phyloP scores from a whole-genome alignment of 2,797 vertebrate species.

The Pseudochaenichthys georgianus region DNA sequence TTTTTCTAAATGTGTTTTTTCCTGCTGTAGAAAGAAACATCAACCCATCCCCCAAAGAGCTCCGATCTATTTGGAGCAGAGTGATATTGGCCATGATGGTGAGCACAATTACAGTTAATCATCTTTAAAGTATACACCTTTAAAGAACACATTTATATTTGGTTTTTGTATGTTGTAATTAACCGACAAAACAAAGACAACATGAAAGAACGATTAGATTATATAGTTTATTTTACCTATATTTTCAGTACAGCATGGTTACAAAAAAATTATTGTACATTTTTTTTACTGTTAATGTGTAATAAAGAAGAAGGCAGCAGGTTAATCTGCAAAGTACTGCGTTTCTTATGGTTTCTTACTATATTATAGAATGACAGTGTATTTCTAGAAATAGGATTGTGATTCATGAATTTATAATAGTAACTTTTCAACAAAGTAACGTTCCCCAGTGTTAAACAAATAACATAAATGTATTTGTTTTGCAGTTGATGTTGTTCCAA shows the following conservation, averaged over 20 bases:
- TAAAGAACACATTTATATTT: not conserved
- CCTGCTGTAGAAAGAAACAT: conserved; percentile 88
- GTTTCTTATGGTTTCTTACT: too few species aligned
- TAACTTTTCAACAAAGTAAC: too few species aligned
- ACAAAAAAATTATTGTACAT: too few species aligned
- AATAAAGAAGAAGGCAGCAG: too few species aligned
- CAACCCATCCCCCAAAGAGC: conserved; percentile 87
- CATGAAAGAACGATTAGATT: not conserved
- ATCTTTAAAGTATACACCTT: not conserved
- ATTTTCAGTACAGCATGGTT: too few species aligned
- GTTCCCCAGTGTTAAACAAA: not conserved
- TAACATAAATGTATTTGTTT: conserved; percentile 8
- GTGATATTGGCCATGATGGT: conserved; percentile 92
- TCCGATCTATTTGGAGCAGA: conserved; percentile 88
- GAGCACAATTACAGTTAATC: conserved; percentile 51
- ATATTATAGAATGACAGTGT: too few species aligned
- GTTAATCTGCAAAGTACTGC: too few species aligned
- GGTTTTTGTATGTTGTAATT: too few species aligned
- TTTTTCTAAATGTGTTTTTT: conserved; percentile 3
- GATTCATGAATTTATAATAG: too few species aligned
- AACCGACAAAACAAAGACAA: not conserved
- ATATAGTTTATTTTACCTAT: too few species aligned
- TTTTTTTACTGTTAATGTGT: too few species aligned
- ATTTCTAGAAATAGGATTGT: too few species aligned
- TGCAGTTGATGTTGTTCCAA: conserved; percentile 90